Evolutionary conservation across 2,888 invertebrate genomes (phyloP), one percentile per base, ranked within the genome.

Genomic region (Schrankia costaestrigalis): DNA sequence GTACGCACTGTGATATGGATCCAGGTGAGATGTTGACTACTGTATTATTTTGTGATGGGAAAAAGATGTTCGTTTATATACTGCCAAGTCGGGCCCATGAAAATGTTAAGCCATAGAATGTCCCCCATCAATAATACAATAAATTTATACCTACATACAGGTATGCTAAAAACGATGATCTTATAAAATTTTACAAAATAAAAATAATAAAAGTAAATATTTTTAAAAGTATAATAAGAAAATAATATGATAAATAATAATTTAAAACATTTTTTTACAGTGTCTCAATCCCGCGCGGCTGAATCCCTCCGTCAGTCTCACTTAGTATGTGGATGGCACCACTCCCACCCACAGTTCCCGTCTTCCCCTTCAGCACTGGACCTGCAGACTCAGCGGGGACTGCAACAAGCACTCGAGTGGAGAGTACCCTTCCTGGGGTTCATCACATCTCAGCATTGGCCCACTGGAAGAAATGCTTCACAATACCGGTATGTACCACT

Each of bases 1-100:
- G 90, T 32, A 91, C 92, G 33, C 93, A 93, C 77, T 94, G 94
- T 69, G 94, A 94, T 54, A 94, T 94, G 93, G 93, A 93, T 57
- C 93, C 94, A 1, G 91, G 92, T 91, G 15, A 1, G 17, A 13
- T 3, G 5, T n/a, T n/a, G n/a, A n/a, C n/a, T n/a, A n/a, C n/a
- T n/a, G n/a, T n/a, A n/a, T n/a, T n/a, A n/a, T n/a, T n/a, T n/a
- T n/a, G n/a, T n/a, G n/a, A n/a, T n/a, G n/a, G n/a, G n/a, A n/a
- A n/a, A n/a, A n/a, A n/a, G n/a, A n/a, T n/a, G n/a, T n/a, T n/a
- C n/a, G n/a, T n/a, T n/a, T n/a, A n/a, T n/a, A n/a, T n/a, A n/a
- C n/a, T n/a, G n/a, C n/a, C n/a, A n/a, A n/a, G n/a, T n/a, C n/a
- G n/a, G n/a, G n/a, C n/a, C n/a, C n/a, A n/a, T n/a, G n/a, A n/a